Evolutionary conservation across 1,140 invertebrate genomes (phyloP).

Genomic region (Zaprionus ghesquierei): DNA sequence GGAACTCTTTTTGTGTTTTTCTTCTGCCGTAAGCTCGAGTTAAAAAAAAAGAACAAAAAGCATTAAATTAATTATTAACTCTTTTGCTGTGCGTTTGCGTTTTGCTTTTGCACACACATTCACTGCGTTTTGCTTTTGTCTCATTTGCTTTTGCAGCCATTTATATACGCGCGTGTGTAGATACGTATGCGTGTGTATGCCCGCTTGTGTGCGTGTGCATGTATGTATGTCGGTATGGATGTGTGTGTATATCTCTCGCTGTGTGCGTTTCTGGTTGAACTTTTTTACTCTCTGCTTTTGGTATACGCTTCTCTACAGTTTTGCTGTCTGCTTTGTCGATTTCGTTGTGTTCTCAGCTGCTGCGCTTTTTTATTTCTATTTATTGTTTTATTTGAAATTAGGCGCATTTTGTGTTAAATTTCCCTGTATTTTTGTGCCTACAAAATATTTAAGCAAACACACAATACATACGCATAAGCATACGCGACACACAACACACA

Average conservation of each 20-base stretch:
- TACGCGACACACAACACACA: slow-evolving; percentile 44
- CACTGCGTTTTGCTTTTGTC: slow-evolving; percentile 31
- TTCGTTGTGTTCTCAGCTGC: slow-evolving; percentile 13
- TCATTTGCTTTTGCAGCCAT: slow-evolving; percentile 43
- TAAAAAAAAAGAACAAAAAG: too few relatives aligned
- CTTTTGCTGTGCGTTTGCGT: slow-evolving; percentile 27
- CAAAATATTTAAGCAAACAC: slow-evolving; percentile 61
- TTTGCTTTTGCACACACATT: slow-evolving; percentile 38
- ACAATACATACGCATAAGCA: slow-evolving; percentile 48
- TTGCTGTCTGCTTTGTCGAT: slow-evolving; percentile 30
- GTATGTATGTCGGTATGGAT: slow-evolving; percentile 6
- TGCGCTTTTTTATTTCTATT: neutral
- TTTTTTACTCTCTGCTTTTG: slow-evolving; percentile 58
- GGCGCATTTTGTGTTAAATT: slow-evolving; percentile 45
- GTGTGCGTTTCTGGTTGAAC: slow-evolving; percentile 47
- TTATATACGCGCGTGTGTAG: slow-evolving; percentile 31
- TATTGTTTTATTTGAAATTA: slow-evolving; percentile 25
- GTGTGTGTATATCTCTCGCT: slow-evolving; percentile 35
- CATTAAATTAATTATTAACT: slow-evolving; percentile 64
- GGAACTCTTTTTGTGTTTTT: slow-evolving; percentile 9
- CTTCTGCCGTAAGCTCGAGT: slow-evolving; percentile 24
- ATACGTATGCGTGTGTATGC: slow-evolving; percentile 7
- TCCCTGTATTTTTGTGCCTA: slow-evolving; percentile 38
- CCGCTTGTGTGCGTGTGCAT: slow-evolving; percentile 3
- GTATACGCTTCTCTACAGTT: slow-evolving; percentile 49